Evolutionary conservation across 1,140 invertebrate genomes (phyloP).

Genomic region (Muscidifurax raptorellus): DNA sequence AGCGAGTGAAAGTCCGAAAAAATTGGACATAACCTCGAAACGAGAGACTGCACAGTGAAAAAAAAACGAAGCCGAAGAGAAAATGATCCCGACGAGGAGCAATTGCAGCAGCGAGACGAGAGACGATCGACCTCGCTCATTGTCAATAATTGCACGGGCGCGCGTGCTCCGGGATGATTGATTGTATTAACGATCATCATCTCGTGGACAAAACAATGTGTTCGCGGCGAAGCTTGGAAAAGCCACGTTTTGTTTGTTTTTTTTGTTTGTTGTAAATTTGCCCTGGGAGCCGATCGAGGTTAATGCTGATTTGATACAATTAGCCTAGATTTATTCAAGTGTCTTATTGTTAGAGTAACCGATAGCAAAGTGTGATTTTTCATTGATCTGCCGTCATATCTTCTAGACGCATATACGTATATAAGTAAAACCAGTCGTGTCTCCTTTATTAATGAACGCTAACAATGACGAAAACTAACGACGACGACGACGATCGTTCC

Average conservation of each 20-base stretch:
- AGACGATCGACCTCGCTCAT: slow-evolving; percentile 32
- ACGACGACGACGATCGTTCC: background rate
- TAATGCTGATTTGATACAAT: background rate
- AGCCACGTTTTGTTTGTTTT: too few species aligned
- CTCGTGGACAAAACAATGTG: background rate
- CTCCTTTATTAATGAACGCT: too few species aligned
- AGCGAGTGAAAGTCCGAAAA: slow-evolving; percentile 5
- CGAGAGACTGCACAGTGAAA: background rate
- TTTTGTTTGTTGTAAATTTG: background rate
- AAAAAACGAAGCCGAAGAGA: background rate
- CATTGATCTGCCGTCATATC: background rate
- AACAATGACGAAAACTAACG: background rate
- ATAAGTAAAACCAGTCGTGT: too few species aligned
- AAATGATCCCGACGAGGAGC: background rate
- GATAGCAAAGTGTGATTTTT: too few species aligned
- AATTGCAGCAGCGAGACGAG: background rate
- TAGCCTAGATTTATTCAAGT: background rate
- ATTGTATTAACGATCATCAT: slow-evolving; percentile 41
- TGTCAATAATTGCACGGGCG: slow-evolving; percentile 44
- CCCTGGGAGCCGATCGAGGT: background rate
- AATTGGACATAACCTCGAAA: background rate
- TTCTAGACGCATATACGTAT: background rate
- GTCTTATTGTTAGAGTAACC: too few species aligned
- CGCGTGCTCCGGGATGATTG: slow-evolving; percentile 31
- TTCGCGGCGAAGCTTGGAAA: background rate